These are phyloP conservation scores for Pseudopleuronectes americanus DNA, from an alignment of 2,797 vertebrate species.

Conservation along the genomic window DNA sequence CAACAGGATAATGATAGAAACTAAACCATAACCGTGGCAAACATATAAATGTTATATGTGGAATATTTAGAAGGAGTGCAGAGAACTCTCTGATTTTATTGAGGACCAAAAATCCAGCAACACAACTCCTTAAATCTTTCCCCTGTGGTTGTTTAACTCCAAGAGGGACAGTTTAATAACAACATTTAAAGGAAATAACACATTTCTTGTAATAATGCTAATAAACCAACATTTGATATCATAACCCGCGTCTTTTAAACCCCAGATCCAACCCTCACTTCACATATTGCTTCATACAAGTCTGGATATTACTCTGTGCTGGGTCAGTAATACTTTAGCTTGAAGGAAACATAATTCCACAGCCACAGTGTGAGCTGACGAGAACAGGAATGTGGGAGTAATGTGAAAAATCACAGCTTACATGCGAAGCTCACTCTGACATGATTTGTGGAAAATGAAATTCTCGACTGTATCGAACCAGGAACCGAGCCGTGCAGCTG, in stretches of 20 bases:
- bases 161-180: no score
- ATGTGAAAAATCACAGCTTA: slow-evolving; percentile 27
- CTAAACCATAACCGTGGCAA: neutral
- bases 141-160: no score
- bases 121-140: no score
- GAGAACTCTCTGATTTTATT: no score
- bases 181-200: no score
- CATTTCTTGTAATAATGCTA: no score
- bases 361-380: slow-evolving; percentile 14
- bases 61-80: no score
- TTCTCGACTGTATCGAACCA: neutral
- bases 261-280: neutral
- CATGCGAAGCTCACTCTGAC: slow-evolving; percentile 1
- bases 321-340: neutral
- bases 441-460: slow-evolving; percentile 23
- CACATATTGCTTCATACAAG: neutral
- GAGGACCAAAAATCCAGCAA: no score
- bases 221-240: neutral
- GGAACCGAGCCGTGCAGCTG: neutral
- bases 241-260: no score
- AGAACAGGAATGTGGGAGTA: slow-evolving; percentile 25
- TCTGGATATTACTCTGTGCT: neutral
- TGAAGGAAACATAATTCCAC: neutral
- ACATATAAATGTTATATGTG: no score
- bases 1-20: neutral